phyloP scores from a whole-genome alignment of 2,797 vertebrate genomes.

The Ispidina lecontei region DNA sequence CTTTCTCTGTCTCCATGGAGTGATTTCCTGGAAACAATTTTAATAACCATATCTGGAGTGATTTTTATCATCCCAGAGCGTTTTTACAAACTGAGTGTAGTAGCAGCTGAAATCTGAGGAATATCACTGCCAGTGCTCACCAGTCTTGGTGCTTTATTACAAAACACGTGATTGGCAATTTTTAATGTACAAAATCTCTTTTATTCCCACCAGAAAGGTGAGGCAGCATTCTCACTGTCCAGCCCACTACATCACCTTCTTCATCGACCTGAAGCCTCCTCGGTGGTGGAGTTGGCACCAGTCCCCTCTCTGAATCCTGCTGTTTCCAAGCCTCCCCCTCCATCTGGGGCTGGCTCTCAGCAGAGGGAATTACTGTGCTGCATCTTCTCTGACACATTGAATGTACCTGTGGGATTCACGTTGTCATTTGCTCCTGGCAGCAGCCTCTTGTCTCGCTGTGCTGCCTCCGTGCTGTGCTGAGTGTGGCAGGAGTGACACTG shows the following conservation, averaged over 20 bases:
- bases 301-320: background rate
- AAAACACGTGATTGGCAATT: background rate
- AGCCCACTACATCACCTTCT: background rate
- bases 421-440: slow-evolving; percentile 30
- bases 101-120: slow-evolving; percentile 24
- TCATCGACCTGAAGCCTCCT: fast-evolving
- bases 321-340: background rate
- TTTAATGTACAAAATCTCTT: background rate
- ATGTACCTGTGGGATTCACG: background rate
- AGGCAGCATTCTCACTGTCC: background rate
- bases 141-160: background rate
- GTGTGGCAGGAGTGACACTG: background rate
- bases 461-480: background rate
- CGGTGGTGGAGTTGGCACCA: fast-evolving
- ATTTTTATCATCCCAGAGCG: slow-evolving; percentile 24
- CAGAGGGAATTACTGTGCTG: background rate
- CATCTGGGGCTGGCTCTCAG: slow-evolving; percentile 14
- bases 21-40: slow-evolving; percentile 13
- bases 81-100: slow-evolving; percentile 43
- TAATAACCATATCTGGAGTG: slow-evolving; percentile 31
- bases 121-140: background rate
- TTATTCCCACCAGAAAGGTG: background rate
- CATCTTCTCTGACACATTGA: slow-evolving; percentile 30
- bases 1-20: background rate
- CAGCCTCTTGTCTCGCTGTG: background rate